phyloP scores from a whole-genome alignment of 2,888 invertebrate species.

The Neria commutata region DNA sequence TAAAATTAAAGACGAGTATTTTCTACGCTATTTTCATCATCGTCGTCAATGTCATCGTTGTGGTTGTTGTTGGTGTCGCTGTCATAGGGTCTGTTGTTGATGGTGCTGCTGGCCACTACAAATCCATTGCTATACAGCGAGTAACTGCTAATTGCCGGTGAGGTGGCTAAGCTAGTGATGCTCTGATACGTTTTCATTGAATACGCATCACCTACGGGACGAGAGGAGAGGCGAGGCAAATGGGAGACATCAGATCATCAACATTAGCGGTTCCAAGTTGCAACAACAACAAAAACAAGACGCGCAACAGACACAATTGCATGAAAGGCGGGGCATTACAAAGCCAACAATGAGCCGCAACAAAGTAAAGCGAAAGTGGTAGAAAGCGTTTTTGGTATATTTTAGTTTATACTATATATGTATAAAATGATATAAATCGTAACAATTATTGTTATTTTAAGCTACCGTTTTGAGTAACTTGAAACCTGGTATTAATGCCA shows the following conservation, averaged over 20 bases:
- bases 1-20: slow-evolving; percentile 53
- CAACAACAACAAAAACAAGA: background rate
- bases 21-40: slow-evolving; percentile 59
- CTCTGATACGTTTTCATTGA: slow-evolving; percentile 63
- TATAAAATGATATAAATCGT: too few relatives aligned
- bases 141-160: slow-evolving; percentile 60
- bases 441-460: too few relatives aligned
- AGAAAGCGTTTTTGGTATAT: too few relatives aligned
- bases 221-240: too few relatives aligned
- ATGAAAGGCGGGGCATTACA: too few relatives aligned
- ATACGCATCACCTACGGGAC: slow-evolving; percentile 61
- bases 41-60: slow-evolving; percentile 27
- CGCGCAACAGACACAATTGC: too few relatives aligned
- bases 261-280: slow-evolving; percentile 21
- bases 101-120: slow-evolving; percentile 44
- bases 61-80: slow-evolving; percentile 15
- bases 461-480: too few relatives aligned
- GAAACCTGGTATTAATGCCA: too few relatives aligned
- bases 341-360: too few relatives aligned
- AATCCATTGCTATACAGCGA: slow-evolving; percentile 60
- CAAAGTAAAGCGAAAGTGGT: too few relatives aligned
- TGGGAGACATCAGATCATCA: slow-evolving; percentile 34
- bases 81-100: slow-evolving; percentile 25
- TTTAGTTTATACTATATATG: too few relatives aligned
- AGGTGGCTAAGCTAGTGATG: slow-evolving; percentile 62